Evolutionary conservation across 2,797 vertebrate species (phyloP).

Genomic region (Diplodus puntazzo): DNA sequence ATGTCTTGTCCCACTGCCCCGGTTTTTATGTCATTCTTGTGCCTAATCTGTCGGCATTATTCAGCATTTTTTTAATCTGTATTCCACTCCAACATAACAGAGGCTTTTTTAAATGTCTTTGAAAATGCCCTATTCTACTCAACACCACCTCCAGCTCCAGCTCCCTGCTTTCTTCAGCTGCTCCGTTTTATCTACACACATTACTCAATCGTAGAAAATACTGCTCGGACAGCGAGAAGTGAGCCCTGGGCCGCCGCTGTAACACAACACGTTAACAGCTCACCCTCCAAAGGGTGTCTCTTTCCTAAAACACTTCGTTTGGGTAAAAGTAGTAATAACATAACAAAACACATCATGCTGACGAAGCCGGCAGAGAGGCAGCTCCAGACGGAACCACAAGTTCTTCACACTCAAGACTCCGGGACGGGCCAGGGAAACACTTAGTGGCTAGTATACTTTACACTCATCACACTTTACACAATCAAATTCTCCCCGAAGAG

Average conservation of each 20-base stretch:
- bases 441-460: slow-evolving; percentile 67
- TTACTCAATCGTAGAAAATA: slow-evolving; percentile 45
- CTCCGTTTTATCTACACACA: slow-evolving; percentile 27
- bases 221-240: slow-evolving; percentile 28
- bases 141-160: slow-evolving; percentile 4
- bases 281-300: slow-evolving; percentile 30
- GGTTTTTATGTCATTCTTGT: slow-evolving; percentile 35
- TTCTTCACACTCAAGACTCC: slow-evolving; percentile 50
- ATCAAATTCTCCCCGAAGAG: slow-evolving; percentile 70
- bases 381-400: slow-evolving; percentile 65
- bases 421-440: slow-evolving; percentile 58
- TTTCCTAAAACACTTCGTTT: slow-evolving; percentile 60
- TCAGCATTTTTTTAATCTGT: slow-evolving; percentile 30
- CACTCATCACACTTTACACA: slow-evolving; percentile 53
- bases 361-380: slow-evolving; percentile 28
- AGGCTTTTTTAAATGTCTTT: slow-evolving; percentile 12
- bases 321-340: slow-evolving; percentile 57
- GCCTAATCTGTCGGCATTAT: slow-evolving; percentile 40
- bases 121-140: slow-evolving; percentile 12
- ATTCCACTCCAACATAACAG: background rate
- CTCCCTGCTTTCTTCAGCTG: slow-evolving; percentile 14
- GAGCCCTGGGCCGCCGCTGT: slow-evolving; percentile 23
- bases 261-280: slow-evolving; percentile 37
- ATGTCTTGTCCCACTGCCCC: slow-evolving; percentile 72
- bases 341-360: slow-evolving; percentile 62